Evolutionary conservation across 2,888 invertebrate genomes (phyloP), one percentile per base, ranked within the genome.

Genomic region (Micropterix aruncella): DNA sequence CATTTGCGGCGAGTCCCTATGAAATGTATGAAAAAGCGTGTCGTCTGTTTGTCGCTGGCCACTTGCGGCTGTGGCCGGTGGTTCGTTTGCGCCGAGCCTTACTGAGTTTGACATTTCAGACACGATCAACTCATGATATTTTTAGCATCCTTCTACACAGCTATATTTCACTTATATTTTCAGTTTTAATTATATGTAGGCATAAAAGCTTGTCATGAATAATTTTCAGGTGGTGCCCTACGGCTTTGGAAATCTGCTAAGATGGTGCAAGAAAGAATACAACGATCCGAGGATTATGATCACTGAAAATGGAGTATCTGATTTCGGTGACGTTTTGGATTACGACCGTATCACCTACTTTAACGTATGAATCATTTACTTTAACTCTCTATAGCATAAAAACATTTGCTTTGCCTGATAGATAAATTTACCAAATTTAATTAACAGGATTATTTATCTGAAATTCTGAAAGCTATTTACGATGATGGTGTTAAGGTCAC

Each of bases 281-380:
- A 68, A 71, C 41, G 64, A 75, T 55, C 67, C 73, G 12, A 66
- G 70, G 16, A 73, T 78, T 46, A 66, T 74, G 52, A 73, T 78
- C 38, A 75, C 75, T 2, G 79, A 79, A 53, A 77, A 76, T 52
- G 77, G 77, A 3, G 74, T 67, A 54, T 70, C 74, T 2, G 75
- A 75, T 54, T 61, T 56, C 38, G 72, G 70, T 18, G 61, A 61
- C 15, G 55, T 70, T 27, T 55, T 70, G 46, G 70, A 74, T 48
- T 64, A 70, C 18, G 65, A 63, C n/a, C 65, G 76, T 49, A 70
- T 74, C 44, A 57, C 63, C 41, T 76, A 73, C 52, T 66, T 61
- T 44, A 64, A 66, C 53, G 75, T 70, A 52, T 61, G 66, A 58
- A 37, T 42, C 9, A 36, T 5, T 18, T 17, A 44, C 9, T 37